A percentile compares a stretch with the other conserved stretches of the same genome.
These are phyloP conservation scores for Drosophila kanekoi DNA, from an alignment of 2,888 invertebrate species.

Conservation along the genomic window DNA sequence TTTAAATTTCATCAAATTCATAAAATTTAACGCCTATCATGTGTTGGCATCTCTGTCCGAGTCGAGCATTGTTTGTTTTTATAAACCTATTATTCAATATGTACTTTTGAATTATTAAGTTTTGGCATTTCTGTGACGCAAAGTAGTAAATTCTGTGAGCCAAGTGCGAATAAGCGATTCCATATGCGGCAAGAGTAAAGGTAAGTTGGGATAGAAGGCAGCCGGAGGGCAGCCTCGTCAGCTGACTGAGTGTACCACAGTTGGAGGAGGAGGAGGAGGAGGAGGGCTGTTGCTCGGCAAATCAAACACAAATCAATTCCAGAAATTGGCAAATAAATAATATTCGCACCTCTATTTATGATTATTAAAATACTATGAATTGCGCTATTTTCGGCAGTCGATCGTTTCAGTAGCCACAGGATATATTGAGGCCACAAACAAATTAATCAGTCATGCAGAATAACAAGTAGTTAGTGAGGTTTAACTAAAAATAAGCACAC, in stretches of 20 bases:
- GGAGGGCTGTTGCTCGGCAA: background rate
- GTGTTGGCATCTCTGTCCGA: slow-evolving; percentile 42
- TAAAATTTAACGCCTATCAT: slow-evolving; percentile 72
- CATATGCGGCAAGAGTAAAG: slow-evolving; percentile 53
- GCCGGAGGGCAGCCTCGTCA: slow-evolving; percentile 20
- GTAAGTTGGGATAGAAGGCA: background rate
- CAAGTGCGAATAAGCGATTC: slow-evolving; percentile 65
- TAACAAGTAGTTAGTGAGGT: background rate
- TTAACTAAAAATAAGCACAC: slow-evolving; percentile 6
- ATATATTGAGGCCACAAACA: slow-evolving; percentile 31
- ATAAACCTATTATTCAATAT: slow-evolving; percentile 66
- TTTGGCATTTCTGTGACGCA: slow-evolving; percentile 68
- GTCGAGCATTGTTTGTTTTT: slow-evolving; percentile 62
- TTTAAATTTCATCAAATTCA: slow-evolving; percentile 60
- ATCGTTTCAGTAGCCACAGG: slow-evolving; percentile 42
- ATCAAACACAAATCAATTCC: slow-evolving; percentile 56
- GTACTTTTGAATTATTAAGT: slow-evolving; percentile 70
- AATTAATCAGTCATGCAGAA: slow-evolving; percentile 14
- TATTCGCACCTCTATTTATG: slow-evolving; percentile 56
- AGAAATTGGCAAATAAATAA: slow-evolving; percentile 26
- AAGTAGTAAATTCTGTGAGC: slow-evolving; percentile 65
- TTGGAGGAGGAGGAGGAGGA: too few species aligned
- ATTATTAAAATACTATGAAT: slow-evolving; percentile 59
- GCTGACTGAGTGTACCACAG: slow-evolving; percentile 34
- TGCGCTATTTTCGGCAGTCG: slow-evolving; percentile 20